Conservation (phyloP, 2,113 vertebrate species). For the Cheilinus undulatus region DNA sequence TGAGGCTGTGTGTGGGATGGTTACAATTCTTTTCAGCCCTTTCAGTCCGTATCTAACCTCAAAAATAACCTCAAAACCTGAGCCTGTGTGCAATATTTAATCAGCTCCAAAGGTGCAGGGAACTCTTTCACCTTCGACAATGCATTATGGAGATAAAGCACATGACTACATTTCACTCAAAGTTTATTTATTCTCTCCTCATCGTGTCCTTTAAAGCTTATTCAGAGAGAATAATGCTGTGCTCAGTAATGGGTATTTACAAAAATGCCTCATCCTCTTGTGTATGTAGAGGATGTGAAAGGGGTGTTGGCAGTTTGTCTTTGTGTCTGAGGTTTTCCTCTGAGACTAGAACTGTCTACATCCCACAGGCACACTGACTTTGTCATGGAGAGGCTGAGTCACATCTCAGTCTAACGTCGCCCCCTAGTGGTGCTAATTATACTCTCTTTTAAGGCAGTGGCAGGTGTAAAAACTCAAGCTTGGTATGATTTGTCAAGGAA, state of each 20-base stretch:
- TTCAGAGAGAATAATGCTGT: constrained; percentile 21
- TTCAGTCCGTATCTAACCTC: constrained; percentile 19
- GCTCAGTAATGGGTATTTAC: constrained; percentile 47
- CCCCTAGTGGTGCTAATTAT: constrained; percentile 56
- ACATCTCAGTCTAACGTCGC: constrained; percentile 36
- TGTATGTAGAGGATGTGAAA: constrained; percentile 53
- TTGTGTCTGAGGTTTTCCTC: constrained; percentile 71
- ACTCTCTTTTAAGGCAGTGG: not conserved
- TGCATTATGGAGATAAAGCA: constrained; percentile 4
- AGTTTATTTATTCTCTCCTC: constrained; percentile 15
- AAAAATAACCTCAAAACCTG: constrained; percentile 13
- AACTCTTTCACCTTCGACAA: constrained; percentile 30
- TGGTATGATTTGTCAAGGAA: not conserved
- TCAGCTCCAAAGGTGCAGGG: constrained; percentile 17
- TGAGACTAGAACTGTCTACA: constrained; percentile 59
- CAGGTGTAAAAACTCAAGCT: not conserved
- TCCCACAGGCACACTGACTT: constrained; percentile 55
- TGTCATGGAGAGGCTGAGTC: constrained; percentile 32
- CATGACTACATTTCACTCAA: constrained; percentile 25
- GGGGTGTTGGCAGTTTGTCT: constrained; percentile 76
- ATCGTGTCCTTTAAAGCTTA: not conserved
- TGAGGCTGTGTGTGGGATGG: constrained; percentile 22
- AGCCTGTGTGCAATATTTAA: constrained; percentile 26
- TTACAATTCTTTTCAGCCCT: constrained; percentile 27
- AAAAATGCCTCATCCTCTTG: constrained; percentile 32